Conservation (phyloP, 2,888 invertebrate genomes). For the Yponomeuta sedellus region DNA sequence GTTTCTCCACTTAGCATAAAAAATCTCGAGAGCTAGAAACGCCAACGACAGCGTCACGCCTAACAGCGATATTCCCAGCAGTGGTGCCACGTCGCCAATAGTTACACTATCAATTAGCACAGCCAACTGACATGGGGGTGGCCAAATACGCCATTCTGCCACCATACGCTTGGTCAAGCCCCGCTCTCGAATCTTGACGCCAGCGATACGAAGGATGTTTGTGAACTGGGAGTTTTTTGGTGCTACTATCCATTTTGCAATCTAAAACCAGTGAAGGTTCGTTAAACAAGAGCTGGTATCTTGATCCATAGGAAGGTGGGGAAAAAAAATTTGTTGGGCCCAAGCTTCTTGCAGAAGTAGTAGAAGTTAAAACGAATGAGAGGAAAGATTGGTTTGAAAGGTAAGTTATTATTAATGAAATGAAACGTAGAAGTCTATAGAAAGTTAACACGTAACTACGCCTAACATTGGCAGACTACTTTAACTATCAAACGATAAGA, state of each 20-base stretch:
- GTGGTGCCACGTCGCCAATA: conserved; percentile 46
- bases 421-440: too few relatives aligned
- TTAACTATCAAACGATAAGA: too few relatives aligned
- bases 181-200: conserved; percentile 49
- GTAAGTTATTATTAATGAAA: too few relatives aligned
- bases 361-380: too few relatives aligned
- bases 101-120: conserved; percentile 57
- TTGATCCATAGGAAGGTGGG: too few relatives aligned
- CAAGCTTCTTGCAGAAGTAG: too few relatives aligned
- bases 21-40: conserved; percentile 41
- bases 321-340: too few relatives aligned
- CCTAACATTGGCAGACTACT: too few relatives aligned
- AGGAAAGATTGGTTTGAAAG: too few relatives aligned
- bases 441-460: too few relatives aligned
- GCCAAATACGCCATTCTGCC: conserved; percentile 32
- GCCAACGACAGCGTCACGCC: conserved; percentile 40
- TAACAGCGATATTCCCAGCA: conserved; percentile 34
- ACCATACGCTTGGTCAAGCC: conserved; percentile 45
- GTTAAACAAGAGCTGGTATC: too few relatives aligned
- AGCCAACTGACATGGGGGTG: conserved; percentile 50
- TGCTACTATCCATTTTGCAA: conserved; percentile 43
- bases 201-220: conserved; percentile 36
- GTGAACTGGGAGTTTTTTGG: conserved; percentile 47
- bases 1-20: conserved; percentile 30
- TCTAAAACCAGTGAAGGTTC: conserved; percentile 27